Evolutionary conservation across 2,797 vertebrate genomes (phyloP).

Genomic region (Oceanodroma leucorhoa): DNA sequence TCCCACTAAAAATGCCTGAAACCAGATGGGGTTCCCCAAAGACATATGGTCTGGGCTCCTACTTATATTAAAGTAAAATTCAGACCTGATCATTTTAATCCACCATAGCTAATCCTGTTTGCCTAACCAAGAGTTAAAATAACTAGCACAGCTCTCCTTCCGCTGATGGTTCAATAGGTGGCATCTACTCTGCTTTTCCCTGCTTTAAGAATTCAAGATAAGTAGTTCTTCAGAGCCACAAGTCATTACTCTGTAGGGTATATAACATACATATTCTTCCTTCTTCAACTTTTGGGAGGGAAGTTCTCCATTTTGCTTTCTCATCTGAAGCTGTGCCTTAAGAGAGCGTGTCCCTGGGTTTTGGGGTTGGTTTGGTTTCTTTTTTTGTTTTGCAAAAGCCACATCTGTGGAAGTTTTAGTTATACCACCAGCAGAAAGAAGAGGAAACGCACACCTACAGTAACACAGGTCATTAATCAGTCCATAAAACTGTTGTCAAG

Average conservation of each 20-base stretch:
- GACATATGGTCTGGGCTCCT: slow-evolving; percentile 1
- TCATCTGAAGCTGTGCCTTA: neutral
- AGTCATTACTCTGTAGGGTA: neutral
- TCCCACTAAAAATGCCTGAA: slow-evolving; percentile 25
- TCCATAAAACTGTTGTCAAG: slow-evolving; percentile 6
- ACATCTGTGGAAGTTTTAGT: neutral
- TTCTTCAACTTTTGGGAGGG: neutral
- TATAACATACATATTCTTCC: neutral
- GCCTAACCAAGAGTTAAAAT: neutral
- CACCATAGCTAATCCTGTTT: slow-evolving; percentile 19
- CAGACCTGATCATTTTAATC: slow-evolving; percentile 30
- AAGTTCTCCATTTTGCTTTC: neutral
- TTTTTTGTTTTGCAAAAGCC: neutral
- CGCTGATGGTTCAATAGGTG: neutral
- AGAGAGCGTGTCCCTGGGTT: neutral
- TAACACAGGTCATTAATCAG: slow-evolving; percentile 6
- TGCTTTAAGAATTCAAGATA: neutral
- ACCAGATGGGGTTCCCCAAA: slow-evolving; percentile 31
- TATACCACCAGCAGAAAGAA: neutral
- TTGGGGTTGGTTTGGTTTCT: neutral
- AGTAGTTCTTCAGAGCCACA: neutral
- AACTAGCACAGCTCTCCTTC: neutral
- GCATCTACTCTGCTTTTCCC: neutral
- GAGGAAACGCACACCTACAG: slow-evolving; percentile 14
- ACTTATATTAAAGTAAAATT: slow-evolving; percentile 39